Conservation (phyloP, 2,888 invertebrate genomes). For the Oscheius myriophilus region DNA sequence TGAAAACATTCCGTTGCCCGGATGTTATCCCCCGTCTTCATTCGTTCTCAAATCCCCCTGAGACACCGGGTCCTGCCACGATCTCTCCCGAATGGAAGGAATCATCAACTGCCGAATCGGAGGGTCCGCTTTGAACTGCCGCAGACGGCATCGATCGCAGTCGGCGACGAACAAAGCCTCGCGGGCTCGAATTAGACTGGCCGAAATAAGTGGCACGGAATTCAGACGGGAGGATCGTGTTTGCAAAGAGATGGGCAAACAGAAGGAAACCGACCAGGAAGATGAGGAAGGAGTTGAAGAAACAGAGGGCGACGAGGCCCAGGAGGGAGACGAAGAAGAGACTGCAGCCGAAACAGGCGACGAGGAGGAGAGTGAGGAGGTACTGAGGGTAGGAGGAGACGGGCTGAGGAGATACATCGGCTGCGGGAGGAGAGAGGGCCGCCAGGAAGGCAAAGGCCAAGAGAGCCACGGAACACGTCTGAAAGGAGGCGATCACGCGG, state of each 20-base stretch:
- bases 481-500: not conserved
- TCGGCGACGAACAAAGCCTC: too few relatives aligned
- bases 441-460: constrained; percentile 19
- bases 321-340: constrained; percentile 26
- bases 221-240: not conserved
- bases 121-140: not conserved
- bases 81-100: not conserved
- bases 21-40: not conserved
- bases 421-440: constrained; percentile 21
- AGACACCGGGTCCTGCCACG: not conserved
- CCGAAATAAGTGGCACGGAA: not conserved
- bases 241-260: not conserved
- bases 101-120: not conserved
- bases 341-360: constrained; percentile 20
- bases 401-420: constrained; percentile 25
- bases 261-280: constrained; percentile 27
- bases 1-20: not conserved
- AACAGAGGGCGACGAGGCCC: constrained; percentile 22
- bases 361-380: constrained; percentile 27
- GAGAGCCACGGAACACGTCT: constrained; percentile 15
- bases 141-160: too few relatives aligned
- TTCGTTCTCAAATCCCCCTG: not conserved
- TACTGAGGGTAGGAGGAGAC: constrained; percentile 31
- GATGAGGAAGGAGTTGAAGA: constrained; percentile 31
- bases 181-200: too few relatives aligned